phyloP scores from a whole-genome alignment of 2,113 vertebrate genomes.

The Erythrolamprus reginae region DNA sequence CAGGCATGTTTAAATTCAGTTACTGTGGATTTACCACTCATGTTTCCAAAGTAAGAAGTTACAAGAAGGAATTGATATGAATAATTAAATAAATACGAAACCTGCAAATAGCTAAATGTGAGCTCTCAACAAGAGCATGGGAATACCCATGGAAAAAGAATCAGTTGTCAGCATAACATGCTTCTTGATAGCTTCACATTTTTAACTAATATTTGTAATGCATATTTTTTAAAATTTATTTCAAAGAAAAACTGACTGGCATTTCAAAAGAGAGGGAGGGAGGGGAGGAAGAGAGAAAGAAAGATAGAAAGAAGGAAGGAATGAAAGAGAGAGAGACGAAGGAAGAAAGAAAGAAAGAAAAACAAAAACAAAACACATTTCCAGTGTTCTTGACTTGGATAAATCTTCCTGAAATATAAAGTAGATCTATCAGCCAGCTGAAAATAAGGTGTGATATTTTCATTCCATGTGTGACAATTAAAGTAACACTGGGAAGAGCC shows the following conservation, averaged over 20 bases:
- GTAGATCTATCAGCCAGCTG: constrained; percentile 25
- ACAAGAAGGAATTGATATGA: not conserved
- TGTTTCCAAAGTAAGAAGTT: not conserved
- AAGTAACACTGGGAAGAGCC: constrained; percentile 36
- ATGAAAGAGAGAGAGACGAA: constrained; percentile 1
- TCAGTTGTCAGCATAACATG: constrained; percentile 12
- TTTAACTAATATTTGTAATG: not conserved
- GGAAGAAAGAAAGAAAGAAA: constrained; percentile 7
- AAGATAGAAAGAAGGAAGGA: not conserved
- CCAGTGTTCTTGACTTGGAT: not conserved
- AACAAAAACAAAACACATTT: constrained; percentile 19
- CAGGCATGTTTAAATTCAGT: too few relatives aligned
- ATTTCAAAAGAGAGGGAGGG: not conserved
- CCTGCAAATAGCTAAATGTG: not conserved
- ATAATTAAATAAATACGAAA: not conserved
- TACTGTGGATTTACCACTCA: too few relatives aligned
- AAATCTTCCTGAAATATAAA: constrained; percentile 31
- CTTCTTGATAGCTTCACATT: constrained; percentile 11
- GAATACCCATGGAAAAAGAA: not conserved
- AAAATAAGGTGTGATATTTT: constrained; percentile 46
- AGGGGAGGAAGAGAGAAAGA: not conserved
- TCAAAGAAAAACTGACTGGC: constrained; percentile 3
- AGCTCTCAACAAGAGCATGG: not conserved
- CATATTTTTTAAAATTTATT: not conserved
- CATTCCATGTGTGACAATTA: constrained; percentile 31